Conservation (phyloP, 2,888 invertebrate genomes). For the Drosophila testacea region DNA sequence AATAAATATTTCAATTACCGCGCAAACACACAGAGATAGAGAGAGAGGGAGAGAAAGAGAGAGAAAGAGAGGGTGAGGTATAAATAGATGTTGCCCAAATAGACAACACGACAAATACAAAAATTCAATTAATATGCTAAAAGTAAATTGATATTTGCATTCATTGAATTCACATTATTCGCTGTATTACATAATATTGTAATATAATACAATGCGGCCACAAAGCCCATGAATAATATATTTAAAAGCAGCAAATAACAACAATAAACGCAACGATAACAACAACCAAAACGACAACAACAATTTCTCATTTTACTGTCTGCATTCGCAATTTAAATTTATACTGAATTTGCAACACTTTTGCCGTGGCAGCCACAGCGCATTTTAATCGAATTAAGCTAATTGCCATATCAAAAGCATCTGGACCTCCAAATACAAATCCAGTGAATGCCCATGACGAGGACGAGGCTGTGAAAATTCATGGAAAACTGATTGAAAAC, state of each 20-base stretch:
- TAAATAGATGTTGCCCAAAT: conserved; percentile 41
- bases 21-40: conserved; percentile 38
- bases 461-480: conserved; percentile 19
- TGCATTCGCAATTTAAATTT: conserved; percentile 50
- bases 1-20: conserved; percentile 79
- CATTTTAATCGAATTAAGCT: conserved; percentile 77
- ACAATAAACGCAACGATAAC: conserved; percentile 25
- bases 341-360: conserved; percentile 20
- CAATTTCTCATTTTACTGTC: conserved; percentile 21
- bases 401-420: conserved; percentile 67
- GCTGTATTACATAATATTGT: conserved; percentile 54
- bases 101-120: conserved; percentile 68
- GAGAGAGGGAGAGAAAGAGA: neutral
- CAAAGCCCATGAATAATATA: conserved; percentile 53
- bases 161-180: conserved; percentile 63
- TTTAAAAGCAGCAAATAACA: conserved; percentile 39
- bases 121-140: conserved; percentile 81
- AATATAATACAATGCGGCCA: conserved; percentile 42
- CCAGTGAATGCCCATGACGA: neutral
- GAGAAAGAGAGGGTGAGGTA: neutral
- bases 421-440: conserved; percentile 13
- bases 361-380: conserved; percentile 32
- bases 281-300: conserved; percentile 23
- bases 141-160: conserved; percentile 78
- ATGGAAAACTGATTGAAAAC: conserved; percentile 62